A percentile compares a stretch with the other conserved stretches of the same genome.
Conservation (phyloP, 2,113 vertebrate species). For the Ctenomys sociabilis region DNA sequence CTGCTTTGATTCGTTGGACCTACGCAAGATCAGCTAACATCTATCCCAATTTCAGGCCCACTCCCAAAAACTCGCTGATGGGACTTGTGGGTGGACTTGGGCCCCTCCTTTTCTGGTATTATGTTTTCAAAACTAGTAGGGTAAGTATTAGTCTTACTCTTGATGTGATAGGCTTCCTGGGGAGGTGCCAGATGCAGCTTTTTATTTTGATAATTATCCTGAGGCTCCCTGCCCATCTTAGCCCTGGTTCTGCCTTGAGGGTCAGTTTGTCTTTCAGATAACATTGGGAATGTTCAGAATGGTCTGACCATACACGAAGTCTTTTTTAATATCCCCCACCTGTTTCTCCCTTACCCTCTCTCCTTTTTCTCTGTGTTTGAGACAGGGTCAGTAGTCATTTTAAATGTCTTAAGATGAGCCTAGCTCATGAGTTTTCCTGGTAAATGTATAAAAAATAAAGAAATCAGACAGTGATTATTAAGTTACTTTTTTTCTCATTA, state of each 20-base stretch:
- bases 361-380: not conserved
- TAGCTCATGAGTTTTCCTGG: slow-evolving; percentile 33
- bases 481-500: slow-evolving; percentile 52
- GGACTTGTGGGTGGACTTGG: slow-evolving; percentile 85
- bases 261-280: not conserved
- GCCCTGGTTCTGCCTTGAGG: not conserved
- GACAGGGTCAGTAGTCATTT: not conserved
- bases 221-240: not conserved
- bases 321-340: not conserved
- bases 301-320: not conserved
- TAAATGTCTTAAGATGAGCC: slow-evolving; percentile 54
- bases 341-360: not conserved
- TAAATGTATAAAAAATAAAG: slow-evolving; percentile 25
- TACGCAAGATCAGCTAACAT: slow-evolving; percentile 87
- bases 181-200: not conserved
- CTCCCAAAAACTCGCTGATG: slow-evolving; percentile 90
- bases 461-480: slow-evolving; percentile 53
- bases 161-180: not conserved
- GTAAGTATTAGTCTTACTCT: slow-evolving; percentile 84
- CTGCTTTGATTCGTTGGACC: slow-evolving; percentile 91
- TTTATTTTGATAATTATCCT: not conserved
- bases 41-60: slow-evolving; percentile 89
- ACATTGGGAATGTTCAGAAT: not conserved
- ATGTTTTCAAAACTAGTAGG: slow-evolving; percentile 88
- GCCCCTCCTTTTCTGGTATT: slow-evolving; percentile 87